Evolutionary conservation across 2,113 vertebrate species (phyloP).

Genomic region (Apistogramma diplotaenia): DNA sequence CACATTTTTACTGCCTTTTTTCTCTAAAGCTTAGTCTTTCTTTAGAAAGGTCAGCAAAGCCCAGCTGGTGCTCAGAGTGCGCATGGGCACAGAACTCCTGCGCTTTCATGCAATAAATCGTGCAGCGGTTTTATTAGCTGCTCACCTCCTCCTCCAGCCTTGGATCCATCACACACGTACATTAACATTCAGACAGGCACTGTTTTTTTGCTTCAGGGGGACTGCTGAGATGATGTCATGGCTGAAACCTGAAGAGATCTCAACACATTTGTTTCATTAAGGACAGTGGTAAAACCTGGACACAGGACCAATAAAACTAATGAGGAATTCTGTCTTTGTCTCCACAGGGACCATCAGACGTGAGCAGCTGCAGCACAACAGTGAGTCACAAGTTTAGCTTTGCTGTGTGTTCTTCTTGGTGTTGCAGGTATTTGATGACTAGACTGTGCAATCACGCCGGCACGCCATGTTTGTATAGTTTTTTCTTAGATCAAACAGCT

Average conservation of each 20-base stretch:
- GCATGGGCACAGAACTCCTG: neutral
- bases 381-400: conserved; percentile 15
- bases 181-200: neutral
- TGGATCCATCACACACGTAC: neutral
- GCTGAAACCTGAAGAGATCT: conserved; percentile 18
- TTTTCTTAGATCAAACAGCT: neutral
- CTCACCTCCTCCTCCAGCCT: conserved; percentile 11
- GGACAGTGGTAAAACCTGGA: neutral
- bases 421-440: neutral
- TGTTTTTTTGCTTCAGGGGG: conserved; percentile 9
- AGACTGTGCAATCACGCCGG: neutral
- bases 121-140: conserved; percentile 17
- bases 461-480: neutral
- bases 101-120: conserved; percentile 31
- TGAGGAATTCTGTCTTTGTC: conserved; percentile 10
- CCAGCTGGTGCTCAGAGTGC: conserved; percentile 21
- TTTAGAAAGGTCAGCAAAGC: conserved; percentile 32
- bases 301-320: neutral
- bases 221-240: conserved; percentile 25
- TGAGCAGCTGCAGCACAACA: neutral
- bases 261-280: conserved; percentile 2
- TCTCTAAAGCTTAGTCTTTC: conserved; percentile 2
- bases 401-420: neutral
- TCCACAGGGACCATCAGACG: conserved; percentile 7
- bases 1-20: conserved; percentile 16